Percentiles rank a stretch among this genome's conserved stretches.
These are phyloP conservation scores for Odontamblyopus lacepedii DNA, from an alignment of 2,797 vertebrate species.

Conservation along the genomic window DNA sequence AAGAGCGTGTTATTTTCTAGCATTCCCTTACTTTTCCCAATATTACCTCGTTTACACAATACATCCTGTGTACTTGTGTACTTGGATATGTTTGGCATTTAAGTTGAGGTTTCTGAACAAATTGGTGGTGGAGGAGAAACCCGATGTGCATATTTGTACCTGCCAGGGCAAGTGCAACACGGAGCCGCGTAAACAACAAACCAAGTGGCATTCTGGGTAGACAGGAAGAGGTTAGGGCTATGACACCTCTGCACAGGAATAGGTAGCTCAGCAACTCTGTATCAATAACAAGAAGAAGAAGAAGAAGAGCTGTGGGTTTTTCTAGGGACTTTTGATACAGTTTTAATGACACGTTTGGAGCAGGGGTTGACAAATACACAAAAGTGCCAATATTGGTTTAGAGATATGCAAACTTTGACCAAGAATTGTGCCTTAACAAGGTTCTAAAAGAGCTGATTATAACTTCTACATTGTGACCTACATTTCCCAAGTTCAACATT, in stretches of 20 bases:
- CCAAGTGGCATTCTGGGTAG: slow-evolving; percentile 45
- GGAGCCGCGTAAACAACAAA: slow-evolving; percentile 30
- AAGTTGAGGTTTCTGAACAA: not conserved
- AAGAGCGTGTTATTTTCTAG: not conserved
- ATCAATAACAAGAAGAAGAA: slow-evolving; percentile 1
- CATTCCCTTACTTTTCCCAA: too few species aligned
- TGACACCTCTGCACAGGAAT: slow-evolving; percentile 39
- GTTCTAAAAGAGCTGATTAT: too few species aligned
- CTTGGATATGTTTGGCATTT: slow-evolving; percentile 1
- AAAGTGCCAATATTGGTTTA: too few species aligned
- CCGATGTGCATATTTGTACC: slow-evolving; percentile 12
- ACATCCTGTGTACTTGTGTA: slow-evolving; percentile 24
- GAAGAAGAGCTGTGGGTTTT: not conserved
- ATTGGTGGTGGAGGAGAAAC: not conserved
- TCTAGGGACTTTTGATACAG: not conserved
- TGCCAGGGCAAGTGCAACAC: slow-evolving; percentile 15
- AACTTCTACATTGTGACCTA: too few species aligned
- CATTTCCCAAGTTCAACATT: too few species aligned
- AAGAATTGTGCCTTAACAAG: too few species aligned
- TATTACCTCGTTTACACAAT: not conserved
- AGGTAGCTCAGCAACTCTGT: slow-evolving; percentile 26
- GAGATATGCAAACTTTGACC: too few species aligned
- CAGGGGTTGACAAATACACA: too few species aligned
- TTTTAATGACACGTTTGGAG: not conserved
- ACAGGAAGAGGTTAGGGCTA: slow-evolving; percentile 64